A percentile compares a stretch with the other conserved stretches of the same genome.
phyloP scores from a whole-genome alignment of 2,797 vertebrate species.

The Bryconaethiops microstoma region DNA sequence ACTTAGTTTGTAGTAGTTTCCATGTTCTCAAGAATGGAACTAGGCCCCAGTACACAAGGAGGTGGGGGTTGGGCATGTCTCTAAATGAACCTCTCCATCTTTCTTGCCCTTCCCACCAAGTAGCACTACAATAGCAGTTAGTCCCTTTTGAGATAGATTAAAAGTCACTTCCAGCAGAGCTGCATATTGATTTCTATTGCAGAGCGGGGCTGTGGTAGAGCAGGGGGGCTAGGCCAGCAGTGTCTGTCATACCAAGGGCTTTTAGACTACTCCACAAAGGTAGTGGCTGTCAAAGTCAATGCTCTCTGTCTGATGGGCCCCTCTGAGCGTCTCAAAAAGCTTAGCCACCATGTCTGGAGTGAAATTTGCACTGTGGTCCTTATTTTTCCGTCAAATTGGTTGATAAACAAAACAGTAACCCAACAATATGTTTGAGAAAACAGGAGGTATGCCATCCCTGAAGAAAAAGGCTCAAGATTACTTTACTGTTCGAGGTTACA shows the following conservation, averaged over 20 bases:
- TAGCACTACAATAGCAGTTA: constrained; percentile 38
- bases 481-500: too few species aligned
- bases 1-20: background rate
- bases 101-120: constrained; percentile 12
- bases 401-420: background rate
- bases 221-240: background rate
- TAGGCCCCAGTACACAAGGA: background rate
- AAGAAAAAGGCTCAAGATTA: background rate
- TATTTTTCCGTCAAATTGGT: background rate
- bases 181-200: constrained; percentile 60
- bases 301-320: constrained; percentile 31
- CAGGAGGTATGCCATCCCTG: background rate
- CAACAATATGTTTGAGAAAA: background rate
- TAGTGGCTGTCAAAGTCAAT: constrained; percentile 25
- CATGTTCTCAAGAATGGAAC: background rate
- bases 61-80: background rate
- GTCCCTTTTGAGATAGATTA: constrained; percentile 53
- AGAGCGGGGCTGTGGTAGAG: background rate
- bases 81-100: constrained; percentile 27
- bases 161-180: constrained; percentile 67
- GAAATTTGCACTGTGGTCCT: background rate
- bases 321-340: background rate
- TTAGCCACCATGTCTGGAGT: background rate
- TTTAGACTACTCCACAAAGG: constrained; percentile 39
- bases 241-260: background rate